phyloP scores from a whole-genome alignment of 2,888 invertebrate species.

The Apamea anceps region DNA sequence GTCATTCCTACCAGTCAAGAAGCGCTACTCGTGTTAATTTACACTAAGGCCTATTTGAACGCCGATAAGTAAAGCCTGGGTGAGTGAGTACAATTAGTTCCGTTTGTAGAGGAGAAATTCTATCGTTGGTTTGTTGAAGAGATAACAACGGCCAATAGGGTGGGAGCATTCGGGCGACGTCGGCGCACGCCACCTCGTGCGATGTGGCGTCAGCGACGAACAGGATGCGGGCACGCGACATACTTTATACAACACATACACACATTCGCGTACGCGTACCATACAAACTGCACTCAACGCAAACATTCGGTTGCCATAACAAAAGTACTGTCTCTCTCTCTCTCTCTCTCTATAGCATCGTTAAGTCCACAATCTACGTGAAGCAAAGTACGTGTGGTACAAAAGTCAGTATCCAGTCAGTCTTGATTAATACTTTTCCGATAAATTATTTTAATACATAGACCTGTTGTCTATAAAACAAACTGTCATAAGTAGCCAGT shows the following conservation, averaged over 20 bases:
- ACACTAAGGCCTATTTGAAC: constrained; percentile 30
- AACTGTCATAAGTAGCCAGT: constrained; percentile 41
- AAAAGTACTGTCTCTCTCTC: constrained; percentile 58
- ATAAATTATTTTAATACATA: constrained; percentile 39
- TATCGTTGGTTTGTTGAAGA: constrained; percentile 81
- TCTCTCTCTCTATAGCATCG: constrained; percentile 9
- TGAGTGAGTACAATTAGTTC: constrained; percentile 80
- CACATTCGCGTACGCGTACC: constrained; percentile 55
- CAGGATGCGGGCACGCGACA: constrained; percentile 87
- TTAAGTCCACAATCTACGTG: constrained; percentile 14
- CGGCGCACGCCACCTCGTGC: constrained; percentile 83
- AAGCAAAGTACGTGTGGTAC: constrained; percentile 21
- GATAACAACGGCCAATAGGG: constrained; percentile 88
- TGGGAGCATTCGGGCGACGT: constrained; percentile 81
- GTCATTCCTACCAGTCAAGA: constrained; percentile 24
- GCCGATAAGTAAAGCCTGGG: constrained; percentile 64
- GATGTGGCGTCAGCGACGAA: constrained; percentile 86
- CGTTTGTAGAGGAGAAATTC: constrained; percentile 87
- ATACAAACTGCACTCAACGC: constrained; percentile 68
- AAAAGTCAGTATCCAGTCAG: constrained; percentile 43
- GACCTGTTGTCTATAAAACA: constrained; percentile 34
- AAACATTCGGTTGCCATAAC: constrained; percentile 70
- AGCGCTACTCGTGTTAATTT: constrained; percentile 45
- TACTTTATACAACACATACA: constrained; percentile 71
- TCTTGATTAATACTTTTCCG: constrained; percentile 29